Conservation (phyloP, 2,888 invertebrate genomes). For the Eristalis arbustorum region DNA sequence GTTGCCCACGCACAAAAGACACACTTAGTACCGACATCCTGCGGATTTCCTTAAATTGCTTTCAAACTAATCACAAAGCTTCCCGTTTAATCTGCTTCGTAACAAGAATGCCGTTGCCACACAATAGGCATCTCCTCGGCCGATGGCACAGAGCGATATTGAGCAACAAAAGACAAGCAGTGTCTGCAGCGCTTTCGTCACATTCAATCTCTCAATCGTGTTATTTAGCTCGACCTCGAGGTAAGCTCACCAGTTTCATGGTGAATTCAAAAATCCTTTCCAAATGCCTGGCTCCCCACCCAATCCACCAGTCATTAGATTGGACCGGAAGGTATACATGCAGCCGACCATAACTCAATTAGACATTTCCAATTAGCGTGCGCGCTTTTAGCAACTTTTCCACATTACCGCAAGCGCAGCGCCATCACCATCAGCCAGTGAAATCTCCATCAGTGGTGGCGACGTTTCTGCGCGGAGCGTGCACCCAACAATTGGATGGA, state of each 20-base stretch:
- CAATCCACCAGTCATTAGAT: not conserved
- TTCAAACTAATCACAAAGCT: not conserved
- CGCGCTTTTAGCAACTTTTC: conserved; percentile 63
- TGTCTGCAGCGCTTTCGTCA: not conserved
- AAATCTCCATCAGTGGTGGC: conserved; percentile 11
- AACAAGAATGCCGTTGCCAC: not conserved
- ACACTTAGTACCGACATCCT: not conserved
- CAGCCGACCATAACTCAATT: conserved; percentile 65
- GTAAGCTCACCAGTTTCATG: not conserved
- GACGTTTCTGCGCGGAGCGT: not conserved
- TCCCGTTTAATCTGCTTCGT: not conserved
- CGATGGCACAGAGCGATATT: not conserved
- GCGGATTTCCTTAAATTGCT: not conserved
- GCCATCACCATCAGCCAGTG: conserved; percentile 1
- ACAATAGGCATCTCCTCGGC: not conserved
- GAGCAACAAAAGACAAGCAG: not conserved
- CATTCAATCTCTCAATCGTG: not conserved
- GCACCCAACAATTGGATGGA: conserved; percentile 59
- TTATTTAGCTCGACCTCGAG: not conserved
- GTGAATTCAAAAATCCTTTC: not conserved
- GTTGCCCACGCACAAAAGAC: not conserved
- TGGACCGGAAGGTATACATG: conserved; percentile 57
- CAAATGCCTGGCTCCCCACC: not conserved
- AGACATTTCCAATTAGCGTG: conserved; percentile 70
- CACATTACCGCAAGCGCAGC: conserved; percentile 42